Base-by-base conservation (phyloP, 2,888 invertebrate species). In the Conistra vaccinii region DNA sequence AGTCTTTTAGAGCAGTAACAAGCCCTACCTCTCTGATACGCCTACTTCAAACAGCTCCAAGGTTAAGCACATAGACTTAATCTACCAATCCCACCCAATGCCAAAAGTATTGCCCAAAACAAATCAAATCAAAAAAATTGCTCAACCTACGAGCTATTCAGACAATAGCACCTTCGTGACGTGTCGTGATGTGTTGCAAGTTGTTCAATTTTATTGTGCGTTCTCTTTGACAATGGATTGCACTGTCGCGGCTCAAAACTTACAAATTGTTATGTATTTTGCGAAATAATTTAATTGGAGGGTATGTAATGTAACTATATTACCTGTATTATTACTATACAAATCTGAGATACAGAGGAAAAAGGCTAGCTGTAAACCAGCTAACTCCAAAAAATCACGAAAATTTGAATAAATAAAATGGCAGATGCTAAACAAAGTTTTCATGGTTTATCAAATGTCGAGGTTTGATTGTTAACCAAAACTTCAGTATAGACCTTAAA, bases 141-240 rank as follows among this genome's bases (percentile, higher is more conserved):
- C 67, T 55, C 74, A 74, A 78, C 61, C n/a, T 74, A 78, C 76
- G 66, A 74, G 26, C 61, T 53, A 62, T 45, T 65, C 73, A 71
- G 29, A 87, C 88, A 87, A 88, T 86, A 65, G 72, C 60, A 12
- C 45, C 69, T 71, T 81, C 88, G 76, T 88, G 87, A 81, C 87
- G 81, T 78, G 78, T 81, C 76, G 45, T 58, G 61, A 53, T 14
- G 55, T 86, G 73, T 76, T 73, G 68, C 70, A 86, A 87, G 62
- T 62, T 14, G 73, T 84, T 83, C 87, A 88, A 87, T 90, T 90
- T 90, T 87, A 86, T 86, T 90, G 85, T 78, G 62, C 74, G 48
- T 70, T 48, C 48, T 76, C 86, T 90, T 87, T 90, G 90, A 90
- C 90, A 90, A 90, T 91, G 80, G 90, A 77, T 90, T 91, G 89